Evolutionary conservation across 1,140 invertebrate species (phyloP).

Genomic region (Rhagoletis pomonella): DNA sequence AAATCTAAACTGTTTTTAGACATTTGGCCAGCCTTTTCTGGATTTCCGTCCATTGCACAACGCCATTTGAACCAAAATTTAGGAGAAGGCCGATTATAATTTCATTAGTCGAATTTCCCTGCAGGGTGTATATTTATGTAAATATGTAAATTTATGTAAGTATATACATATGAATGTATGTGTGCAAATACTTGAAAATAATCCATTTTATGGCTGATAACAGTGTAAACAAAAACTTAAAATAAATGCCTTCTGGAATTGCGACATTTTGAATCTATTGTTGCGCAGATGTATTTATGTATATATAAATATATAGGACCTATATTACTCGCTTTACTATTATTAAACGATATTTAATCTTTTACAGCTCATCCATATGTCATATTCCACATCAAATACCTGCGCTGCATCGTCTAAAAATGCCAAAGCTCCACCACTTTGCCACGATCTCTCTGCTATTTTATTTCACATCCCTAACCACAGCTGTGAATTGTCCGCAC

Average conservation of each 20-base stretch:
- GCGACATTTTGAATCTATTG: neutral
- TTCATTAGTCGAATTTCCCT: no score
- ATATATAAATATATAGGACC: neutral
- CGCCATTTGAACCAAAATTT: no score
- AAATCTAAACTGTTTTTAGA: no score
- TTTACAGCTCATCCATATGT: constrained; percentile 48
- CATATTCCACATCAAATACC: neutral
- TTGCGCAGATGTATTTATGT: neutral
- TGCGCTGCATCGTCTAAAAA: neutral
- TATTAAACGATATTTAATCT: neutral
- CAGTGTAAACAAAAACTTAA: constrained; percentile 3
- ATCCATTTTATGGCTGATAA: neutral
- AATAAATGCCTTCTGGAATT: neutral
- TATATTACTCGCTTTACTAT: neutral
- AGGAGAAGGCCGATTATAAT: no score
- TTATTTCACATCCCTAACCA: neutral
- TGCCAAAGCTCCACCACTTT: neutral
- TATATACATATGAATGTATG: no score
- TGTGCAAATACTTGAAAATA: no score
- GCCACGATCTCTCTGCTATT: neutral
- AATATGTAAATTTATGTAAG: no score
- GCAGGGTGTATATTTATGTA: no score
- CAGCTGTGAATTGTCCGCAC: constrained; percentile 65
- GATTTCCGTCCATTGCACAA: no score
- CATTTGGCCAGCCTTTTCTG: no score